Conservation (phyloP, 2,888 invertebrate genomes). For the Rhaphigaster nebulosa region DNA sequence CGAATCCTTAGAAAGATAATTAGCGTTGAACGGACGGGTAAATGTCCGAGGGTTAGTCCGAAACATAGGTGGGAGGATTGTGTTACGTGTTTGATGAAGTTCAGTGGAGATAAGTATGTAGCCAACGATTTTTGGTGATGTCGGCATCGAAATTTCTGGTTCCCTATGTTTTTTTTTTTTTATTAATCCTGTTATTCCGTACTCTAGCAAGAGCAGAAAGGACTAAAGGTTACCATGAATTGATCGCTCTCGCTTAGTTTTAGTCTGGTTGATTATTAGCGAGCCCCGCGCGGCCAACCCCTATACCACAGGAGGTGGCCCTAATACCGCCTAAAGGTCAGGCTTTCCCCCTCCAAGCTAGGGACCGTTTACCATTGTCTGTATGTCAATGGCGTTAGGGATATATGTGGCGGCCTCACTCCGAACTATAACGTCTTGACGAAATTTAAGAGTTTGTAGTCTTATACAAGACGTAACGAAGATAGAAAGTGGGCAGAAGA, state of each 20-base stretch:
- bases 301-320: background rate
- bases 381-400: conserved; percentile 5
- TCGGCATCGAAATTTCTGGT: too few species aligned
- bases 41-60: too few species aligned
- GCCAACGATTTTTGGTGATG: too few species aligned
- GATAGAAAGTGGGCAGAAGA: too few species aligned
- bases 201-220: background rate
- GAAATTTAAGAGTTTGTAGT: too few species aligned
- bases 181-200: background rate
- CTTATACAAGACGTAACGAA: too few species aligned
- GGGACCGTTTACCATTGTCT: background rate
- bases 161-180: background rate
- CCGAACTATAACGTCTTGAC: too few species aligned
- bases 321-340: background rate
- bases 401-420: background rate
- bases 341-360: background rate
- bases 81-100: too few species aligned
- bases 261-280: background rate
- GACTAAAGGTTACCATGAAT: background rate
- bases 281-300: background rate
- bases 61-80: too few species aligned
- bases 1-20: too few species aligned
- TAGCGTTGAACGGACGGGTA: too few species aligned
- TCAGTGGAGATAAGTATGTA: too few species aligned
- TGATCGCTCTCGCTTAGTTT: background rate